Evolutionary conservation across 2,797 vertebrate genomes (phyloP), one percentile per base, ranked within the genome.

Genomic region (Tinamus major): DNA sequence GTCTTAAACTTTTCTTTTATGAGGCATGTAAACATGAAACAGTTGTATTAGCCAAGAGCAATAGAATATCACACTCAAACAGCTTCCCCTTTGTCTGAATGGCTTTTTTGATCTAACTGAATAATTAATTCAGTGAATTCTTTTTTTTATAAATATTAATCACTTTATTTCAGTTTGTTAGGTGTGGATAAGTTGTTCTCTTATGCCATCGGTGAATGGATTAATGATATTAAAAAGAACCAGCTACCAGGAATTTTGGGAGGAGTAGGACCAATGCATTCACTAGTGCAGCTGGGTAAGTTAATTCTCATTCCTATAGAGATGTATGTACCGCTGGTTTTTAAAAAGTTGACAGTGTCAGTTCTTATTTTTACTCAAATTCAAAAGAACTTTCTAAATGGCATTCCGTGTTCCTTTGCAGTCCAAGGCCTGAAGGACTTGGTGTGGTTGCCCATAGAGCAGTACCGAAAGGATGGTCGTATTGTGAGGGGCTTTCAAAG

Each of bases 211-310:
- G 98, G 98, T 10, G 99, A 99, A 85, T 99, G 99, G 99, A 97
- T 99, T 41, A 99, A 98, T 76, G 99, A 99, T 97, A 99, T 99
- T 89, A 99, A 98, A 98, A 99, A 99, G 97, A 99, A 99, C 93
- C 99, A 99, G 96, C 98, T 99, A 16, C 99, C 99, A 10, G 99
- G 99, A 88, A 98, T 99, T 79, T 95, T 99, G 92, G 99, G 99
- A 90, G 99, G 99, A 21, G 99, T 99, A n/a, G 99, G 99, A 9
- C 99, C 99, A 23, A 99, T 99, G 98, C 99, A 99, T 97, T 99
- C 99, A 0, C 96, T 99, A 64, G 99, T 99, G 13, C 99, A 99
- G 46, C 95, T 99, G 93, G 99, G 99, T 99, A 94, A 98, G 98
- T 95, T 64, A 53, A 65, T 72, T 83, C 46, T 78, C 77, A 29